Conservation (phyloP, 2,797 vertebrate species). For the Syngnathus rostellatus region DNA sequence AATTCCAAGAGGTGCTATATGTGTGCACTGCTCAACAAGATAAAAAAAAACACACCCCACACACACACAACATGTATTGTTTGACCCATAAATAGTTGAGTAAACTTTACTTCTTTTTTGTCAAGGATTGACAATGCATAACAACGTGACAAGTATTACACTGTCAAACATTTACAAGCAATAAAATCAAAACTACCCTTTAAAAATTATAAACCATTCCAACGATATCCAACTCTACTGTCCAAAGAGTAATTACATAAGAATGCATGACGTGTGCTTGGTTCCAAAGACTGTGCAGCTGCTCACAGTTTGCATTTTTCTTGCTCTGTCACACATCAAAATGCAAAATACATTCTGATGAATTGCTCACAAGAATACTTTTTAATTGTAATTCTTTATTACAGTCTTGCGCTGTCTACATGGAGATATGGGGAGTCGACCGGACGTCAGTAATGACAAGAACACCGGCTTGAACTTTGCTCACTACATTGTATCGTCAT, state of each 20-base stretch:
- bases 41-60: no score
- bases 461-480: conserved; percentile 61
- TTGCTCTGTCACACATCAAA: conserved; percentile 1
- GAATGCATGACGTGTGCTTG: conserved; percentile 25
- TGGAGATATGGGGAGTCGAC: conserved; percentile 5
- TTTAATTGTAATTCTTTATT: background rate
- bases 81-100: background rate
- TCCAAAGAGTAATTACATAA: background rate
- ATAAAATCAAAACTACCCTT: background rate
- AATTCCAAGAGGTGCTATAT: no score
- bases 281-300: conserved; percentile 35
- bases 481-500: conserved; percentile 50
- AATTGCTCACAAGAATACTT: no score
- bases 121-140: background rate
- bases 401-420: background rate
- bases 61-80: no score
- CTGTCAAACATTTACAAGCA: background rate
- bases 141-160: background rate
- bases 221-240: background rate
- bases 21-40: no score
- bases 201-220: background rate
- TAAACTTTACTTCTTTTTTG: background rate
- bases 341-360: background rate
- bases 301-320: background rate
- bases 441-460: conserved; percentile 16